Conservation (phyloP, 92 coral and sea anemone genomes). For the Porites lobata region DNA sequence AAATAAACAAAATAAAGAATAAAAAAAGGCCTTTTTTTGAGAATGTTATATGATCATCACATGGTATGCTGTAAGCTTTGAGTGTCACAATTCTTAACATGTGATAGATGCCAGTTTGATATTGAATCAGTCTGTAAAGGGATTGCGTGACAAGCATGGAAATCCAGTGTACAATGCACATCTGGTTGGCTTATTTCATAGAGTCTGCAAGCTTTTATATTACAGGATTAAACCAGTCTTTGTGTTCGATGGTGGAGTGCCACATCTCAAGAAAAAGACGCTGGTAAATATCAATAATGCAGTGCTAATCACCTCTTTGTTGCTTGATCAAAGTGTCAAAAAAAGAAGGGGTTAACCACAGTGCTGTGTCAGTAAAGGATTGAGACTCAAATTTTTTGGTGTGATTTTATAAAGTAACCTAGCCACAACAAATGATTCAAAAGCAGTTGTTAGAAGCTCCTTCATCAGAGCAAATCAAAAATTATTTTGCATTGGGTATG, state of each 20-base stretch:
- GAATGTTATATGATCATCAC: no score
- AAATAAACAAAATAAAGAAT: no score
- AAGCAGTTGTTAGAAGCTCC: no score
- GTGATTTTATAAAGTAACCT: no score
- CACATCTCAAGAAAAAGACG: slow-evolving; percentile 95
- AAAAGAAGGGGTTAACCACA: no score
- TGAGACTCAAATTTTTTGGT: no score
- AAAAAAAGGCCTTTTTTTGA: no score
- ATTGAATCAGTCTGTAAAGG: slow-evolving; percentile 91
- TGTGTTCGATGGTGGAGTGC: slow-evolving; percentile 99
- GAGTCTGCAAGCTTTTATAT: slow-evolving; percentile 91
- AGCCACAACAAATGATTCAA: no score
- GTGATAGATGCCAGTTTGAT: slow-evolving; percentile 91
- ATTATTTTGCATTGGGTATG: no score
- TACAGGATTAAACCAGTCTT: slow-evolving; percentile 95
- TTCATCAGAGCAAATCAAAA: no score
- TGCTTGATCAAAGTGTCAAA: no score
- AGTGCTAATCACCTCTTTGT: background rate
- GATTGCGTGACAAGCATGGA: slow-evolving; percentile 89
- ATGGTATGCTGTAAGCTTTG: background rate
- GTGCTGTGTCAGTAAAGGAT: no score
- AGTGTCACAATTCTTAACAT: slow-evolving; percentile 25
- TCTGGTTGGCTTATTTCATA: slow-evolving; percentile 83
- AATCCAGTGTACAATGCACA: slow-evolving; percentile 94
- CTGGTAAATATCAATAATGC: slow-evolving; percentile 58